phyloP scores from a whole-genome alignment of 2,888 invertebrate species.

The Protodeltote pygarga region DNA sequence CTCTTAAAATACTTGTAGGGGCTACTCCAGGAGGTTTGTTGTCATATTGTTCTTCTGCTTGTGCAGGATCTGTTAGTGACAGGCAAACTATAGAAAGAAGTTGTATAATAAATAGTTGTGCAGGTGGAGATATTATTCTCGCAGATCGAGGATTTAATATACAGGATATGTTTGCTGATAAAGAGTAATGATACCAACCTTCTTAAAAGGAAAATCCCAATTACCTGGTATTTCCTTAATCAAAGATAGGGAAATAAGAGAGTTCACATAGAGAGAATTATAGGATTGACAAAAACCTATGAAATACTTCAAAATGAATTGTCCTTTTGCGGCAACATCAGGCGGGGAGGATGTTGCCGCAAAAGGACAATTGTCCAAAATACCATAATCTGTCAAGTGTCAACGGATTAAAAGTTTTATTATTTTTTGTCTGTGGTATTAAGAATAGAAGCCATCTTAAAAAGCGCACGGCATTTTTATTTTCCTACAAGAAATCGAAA shows the following conservation, averaged over 20 bases:
- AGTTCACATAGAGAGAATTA: slow-evolving; percentile 1
- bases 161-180: slow-evolving; percentile 3
- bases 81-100: neutral
- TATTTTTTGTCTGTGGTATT: no score
- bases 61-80: neutral
- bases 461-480: no score
- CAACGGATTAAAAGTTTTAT: no score
- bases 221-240: neutral
- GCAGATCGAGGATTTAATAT: neutral
- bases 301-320: slow-evolving; percentile 1
- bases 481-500: no score
- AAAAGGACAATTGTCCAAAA: no score
- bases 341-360: no score
- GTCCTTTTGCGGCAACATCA: no score
- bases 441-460: no score
- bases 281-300: neutral
- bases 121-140: neutral
- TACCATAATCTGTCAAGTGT: no score
- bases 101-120: neutral
- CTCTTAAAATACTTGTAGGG: neutral
- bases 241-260: slow-evolving; percentile 1
- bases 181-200: neutral
- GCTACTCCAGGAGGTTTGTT: neutral
- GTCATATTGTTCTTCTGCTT: neutral
- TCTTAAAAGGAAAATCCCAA: neutral